These are phyloP conservation scores for Thalassaphorura encarpata DNA, from an alignment of 1,140 invertebrate species.

Conservation along the genomic window DNA sequence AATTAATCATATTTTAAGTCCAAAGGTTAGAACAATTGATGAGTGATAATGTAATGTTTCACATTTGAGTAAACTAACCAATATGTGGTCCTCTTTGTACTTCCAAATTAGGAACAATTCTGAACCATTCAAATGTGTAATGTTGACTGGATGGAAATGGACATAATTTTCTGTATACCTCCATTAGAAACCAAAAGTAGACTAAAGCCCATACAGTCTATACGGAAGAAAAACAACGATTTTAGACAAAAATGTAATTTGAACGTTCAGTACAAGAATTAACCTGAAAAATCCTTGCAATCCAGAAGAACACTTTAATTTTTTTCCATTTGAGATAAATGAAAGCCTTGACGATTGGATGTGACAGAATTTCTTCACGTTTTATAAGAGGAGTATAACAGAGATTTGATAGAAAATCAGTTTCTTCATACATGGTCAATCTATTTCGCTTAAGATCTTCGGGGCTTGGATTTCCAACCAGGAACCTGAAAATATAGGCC, in stretches of 20 bases:
- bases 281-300: too few species aligned
- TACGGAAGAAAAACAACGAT: too few species aligned
- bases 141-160: neutral
- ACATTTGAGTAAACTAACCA: too few species aligned
- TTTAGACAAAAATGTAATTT: too few species aligned
- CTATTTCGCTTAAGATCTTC: neutral
- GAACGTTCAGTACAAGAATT: too few species aligned
- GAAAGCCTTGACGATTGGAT: neutral
- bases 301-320: neutral
- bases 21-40: too few species aligned
- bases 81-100: too few species aligned
- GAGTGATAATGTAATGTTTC: too few species aligned
- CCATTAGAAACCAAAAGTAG: neutral
- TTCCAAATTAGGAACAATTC: too few species aligned
- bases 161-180: neutral
- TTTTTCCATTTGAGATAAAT: constrained; percentile 2
- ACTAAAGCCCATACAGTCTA: neutral
- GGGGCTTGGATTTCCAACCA: neutral
- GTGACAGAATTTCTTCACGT: neutral
- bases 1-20: too few species aligned
- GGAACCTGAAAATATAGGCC: neutral
- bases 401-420: neutral
- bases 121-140: neutral
- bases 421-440: neutral
- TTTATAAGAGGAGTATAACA: neutral